Base-by-base conservation (phyloP, 2,888 invertebrate genomes). In the Athrips mouffetella region DNA sequence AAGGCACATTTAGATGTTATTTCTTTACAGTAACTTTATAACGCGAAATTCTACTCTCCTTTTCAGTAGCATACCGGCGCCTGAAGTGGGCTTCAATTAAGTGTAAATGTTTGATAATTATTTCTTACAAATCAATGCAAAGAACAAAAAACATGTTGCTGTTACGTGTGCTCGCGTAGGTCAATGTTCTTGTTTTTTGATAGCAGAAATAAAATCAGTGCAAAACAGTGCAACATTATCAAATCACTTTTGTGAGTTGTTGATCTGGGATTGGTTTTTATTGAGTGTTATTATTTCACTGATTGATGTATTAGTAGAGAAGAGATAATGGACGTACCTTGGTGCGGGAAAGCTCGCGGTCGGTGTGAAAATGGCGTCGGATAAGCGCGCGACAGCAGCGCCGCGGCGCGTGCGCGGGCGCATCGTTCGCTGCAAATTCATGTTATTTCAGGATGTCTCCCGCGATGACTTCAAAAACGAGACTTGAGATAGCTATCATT, bases 401-500 rank as follows among this genome's bases (percentile, higher is more conserved):
- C 76, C 76, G 69, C 81, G 75, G 73, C 79, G 81, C 71, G 78
- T 68, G 83, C 84, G 80, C 82, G 58, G 70, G 81, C 76, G 70
- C 73, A 59, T 55, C 60, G 57, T 57, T 62, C 63, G 33, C 70
- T 82, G 81, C 82, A 80, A 80, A 81, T 80, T 76, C 73, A 75
- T 80, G 85, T 87, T 88, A 88, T 88, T 88, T 88, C 88, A 88
- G 88, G 88, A 87, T 80, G 78, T 79, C 87, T 88, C 88, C 88
- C 88, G 87, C 86, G 84, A 76, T 75, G 85, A 80, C 83, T 86
- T 84, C 62, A 68, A 76, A 78, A 77, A 74, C 74, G 73, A 65
- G 68, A 73, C 13, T 16, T 37, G 35, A 30, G 18, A n/a, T 27
- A 45, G 30, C 21, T 45, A 2, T n/a, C 15, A 13, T 29, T 13